These are phyloP conservation scores for Hystrix cristata DNA, from an alignment of 2,113 vertebrate species.

Conservation along the genomic window DNA sequence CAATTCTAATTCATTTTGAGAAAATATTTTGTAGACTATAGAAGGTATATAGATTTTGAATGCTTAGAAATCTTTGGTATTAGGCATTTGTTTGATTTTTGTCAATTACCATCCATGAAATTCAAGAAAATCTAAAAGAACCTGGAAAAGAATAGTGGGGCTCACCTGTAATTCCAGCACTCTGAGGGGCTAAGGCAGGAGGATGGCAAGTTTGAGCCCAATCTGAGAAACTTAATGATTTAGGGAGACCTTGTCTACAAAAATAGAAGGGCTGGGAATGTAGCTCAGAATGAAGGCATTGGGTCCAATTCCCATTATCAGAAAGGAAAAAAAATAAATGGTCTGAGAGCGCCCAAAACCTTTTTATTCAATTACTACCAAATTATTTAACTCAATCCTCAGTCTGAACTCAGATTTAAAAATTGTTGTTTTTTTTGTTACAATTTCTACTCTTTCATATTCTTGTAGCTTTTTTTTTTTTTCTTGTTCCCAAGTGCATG, in stretches of 20 bases:
- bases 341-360: not conserved
- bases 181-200: not conserved
- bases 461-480: not conserved
- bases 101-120: not conserved
- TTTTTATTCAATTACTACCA: not conserved
- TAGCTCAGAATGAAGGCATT: not conserved
- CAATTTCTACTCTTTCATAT: not conserved
- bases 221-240: not conserved
- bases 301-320: not conserved
- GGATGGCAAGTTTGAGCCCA: not conserved
- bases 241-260: not conserved
- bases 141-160: not conserved
- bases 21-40: slow-evolving; percentile 2
- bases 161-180: not conserved
- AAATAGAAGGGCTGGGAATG: not conserved
- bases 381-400: not conserved
- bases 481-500: not conserved
- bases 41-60: not conserved
- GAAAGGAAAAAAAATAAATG: not conserved
- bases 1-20: slow-evolving; percentile 23
- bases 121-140: not conserved
- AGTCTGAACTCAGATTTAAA: not conserved
- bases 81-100: slow-evolving; percentile 8
- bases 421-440: not conserved
- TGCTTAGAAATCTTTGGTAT: slow-evolving; percentile 14